phyloP scores from a whole-genome alignment of 2,113 vertebrate genomes.

The Callochromis pleurospilus region DNA sequence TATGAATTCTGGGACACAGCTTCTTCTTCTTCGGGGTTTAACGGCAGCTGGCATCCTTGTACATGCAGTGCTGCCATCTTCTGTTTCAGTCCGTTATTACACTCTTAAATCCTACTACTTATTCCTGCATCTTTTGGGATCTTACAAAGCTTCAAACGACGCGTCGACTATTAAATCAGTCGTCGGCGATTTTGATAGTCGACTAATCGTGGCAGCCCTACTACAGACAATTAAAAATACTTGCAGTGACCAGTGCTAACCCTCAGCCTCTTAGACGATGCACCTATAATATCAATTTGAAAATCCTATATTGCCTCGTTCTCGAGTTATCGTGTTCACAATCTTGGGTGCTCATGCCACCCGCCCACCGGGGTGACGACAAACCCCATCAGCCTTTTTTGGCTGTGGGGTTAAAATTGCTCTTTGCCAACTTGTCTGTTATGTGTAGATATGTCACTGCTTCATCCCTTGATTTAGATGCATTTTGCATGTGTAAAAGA shows the following conservation, averaged over 20 bases:
- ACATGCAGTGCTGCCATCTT: too few relatives aligned
- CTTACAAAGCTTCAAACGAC: too few relatives aligned
- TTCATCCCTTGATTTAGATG: neutral
- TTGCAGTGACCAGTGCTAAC: neutral
- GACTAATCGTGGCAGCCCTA: too few relatives aligned
- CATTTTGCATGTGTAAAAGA: neutral
- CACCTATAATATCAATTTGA: neutral
- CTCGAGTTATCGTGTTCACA: neutral
- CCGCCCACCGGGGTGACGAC: fast-evolving
- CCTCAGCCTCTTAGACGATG: neutral
- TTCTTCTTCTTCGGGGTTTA: too few relatives aligned
- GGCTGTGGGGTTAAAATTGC: neutral
- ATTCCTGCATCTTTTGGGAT: too few relatives aligned
- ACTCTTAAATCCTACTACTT: too few relatives aligned
- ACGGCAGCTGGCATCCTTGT: too few relatives aligned
- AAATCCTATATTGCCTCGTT: neutral
- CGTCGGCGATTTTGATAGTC: too few relatives aligned
- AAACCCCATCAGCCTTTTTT: neutral
- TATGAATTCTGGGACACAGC: too few relatives aligned
- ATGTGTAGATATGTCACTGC: neutral
- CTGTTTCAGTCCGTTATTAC: too few relatives aligned
- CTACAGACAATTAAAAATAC: neutral
- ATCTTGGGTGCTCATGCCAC: neutral
- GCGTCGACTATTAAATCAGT: too few relatives aligned
- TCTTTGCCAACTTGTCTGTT: neutral